phyloP scores from a whole-genome alignment of 2,113 vertebrate species.

The Alexandromys fortis region DNA sequence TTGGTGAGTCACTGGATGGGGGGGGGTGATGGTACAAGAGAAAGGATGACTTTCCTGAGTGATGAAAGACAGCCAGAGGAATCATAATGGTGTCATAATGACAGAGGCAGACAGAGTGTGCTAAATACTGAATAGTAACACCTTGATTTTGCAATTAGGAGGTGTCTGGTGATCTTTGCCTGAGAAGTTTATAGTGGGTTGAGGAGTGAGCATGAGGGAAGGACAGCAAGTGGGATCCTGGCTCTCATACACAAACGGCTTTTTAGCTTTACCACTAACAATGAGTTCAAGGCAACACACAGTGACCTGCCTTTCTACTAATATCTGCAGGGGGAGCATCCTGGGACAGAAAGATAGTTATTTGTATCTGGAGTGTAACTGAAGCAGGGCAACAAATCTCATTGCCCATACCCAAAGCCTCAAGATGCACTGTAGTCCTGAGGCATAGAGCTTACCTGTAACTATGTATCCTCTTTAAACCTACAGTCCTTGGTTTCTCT shows the following conservation, averaged over 20 bases:
- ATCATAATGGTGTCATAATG: background rate
- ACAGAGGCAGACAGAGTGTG: constrained; percentile 15
- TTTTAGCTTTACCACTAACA: constrained; percentile 28
- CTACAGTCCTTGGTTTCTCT: background rate
- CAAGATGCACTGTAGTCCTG: background rate
- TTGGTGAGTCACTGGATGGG: constrained; percentile 30
- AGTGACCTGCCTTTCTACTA: background rate
- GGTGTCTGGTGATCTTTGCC: background rate
- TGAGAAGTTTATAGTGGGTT: background rate
- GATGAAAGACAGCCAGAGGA: background rate
- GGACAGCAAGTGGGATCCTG: background rate
- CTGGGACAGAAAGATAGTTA: background rate
- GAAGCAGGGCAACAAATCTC: background rate
- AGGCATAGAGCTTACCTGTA: background rate
- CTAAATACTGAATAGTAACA: constrained; percentile 32
- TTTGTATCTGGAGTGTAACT: background rate
- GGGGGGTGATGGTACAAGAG: background rate
- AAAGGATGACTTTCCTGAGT: constrained; percentile 37
- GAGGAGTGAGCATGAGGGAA: background rate
- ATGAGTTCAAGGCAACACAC: background rate
- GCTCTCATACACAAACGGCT: background rate
- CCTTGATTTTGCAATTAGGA: background rate
- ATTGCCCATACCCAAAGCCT: background rate
- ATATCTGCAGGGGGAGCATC: background rate
- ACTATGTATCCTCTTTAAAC: background rate